Evolutionary conservation across 2,113 vertebrate species (phyloP).

Genomic region (Capreolus pygargus): DNA sequence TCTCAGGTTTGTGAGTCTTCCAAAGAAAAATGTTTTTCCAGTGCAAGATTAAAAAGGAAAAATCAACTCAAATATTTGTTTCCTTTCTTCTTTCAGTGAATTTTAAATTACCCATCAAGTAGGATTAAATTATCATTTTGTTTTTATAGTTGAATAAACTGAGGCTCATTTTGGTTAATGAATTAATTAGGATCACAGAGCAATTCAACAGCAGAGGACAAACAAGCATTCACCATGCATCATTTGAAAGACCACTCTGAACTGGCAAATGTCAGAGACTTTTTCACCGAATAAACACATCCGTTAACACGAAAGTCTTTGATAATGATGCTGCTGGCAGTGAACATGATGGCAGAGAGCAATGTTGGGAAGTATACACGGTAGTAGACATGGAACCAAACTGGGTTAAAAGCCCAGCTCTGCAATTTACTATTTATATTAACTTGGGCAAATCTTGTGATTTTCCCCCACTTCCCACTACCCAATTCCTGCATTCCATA

Average conservation of each 20-base stretch:
- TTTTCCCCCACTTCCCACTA: accelerated
- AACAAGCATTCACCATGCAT: background rate
- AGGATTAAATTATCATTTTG: background rate
- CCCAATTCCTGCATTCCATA: background rate
- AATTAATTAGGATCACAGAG: background rate
- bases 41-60: background rate
- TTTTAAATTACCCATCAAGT: background rate
- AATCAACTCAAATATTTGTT: background rate
- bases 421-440: background rate
- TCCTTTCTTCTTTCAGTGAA: slow-evolving; percentile 31
- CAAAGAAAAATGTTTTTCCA: background rate
- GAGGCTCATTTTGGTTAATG: background rate
- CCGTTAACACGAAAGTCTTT: background rate
- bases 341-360: background rate
- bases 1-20: slow-evolving; percentile 23
- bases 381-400: background rate
- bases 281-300: background rate
- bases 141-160: background rate
- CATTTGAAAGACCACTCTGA: background rate
- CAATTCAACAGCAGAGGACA: background rate
- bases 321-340: no score
- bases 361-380: accelerated
- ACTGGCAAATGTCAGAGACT: background rate
- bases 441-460: background rate
- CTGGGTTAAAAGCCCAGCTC: background rate